Base-by-base conservation (phyloP, 37 sponge, comb jelly and placozoan genomes). In the Oopsacas minuta region DNA sequence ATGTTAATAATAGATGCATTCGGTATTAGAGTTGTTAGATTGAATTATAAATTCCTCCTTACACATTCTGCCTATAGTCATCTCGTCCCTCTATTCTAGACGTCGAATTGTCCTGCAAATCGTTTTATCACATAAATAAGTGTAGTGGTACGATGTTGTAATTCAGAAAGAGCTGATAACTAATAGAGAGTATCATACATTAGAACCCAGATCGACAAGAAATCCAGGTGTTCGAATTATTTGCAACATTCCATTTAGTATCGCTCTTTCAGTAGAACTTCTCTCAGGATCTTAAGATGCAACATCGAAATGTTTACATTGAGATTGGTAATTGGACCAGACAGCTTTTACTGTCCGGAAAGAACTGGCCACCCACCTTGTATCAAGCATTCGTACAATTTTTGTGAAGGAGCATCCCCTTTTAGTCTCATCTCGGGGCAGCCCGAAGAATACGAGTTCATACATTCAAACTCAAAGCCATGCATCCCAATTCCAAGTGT, bases 101-200 rank as follows among this genome's bases (percentile, higher is more conserved):
- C 75, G 20, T 61, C 75, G 7, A 12, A 61, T 3, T 61, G 75
- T 61, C 30, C 75, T 61, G 7, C 22, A 3, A 61, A 61, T 61
- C 75, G 28, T 61, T 61, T 61, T 3, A 61, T 61, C 20, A 61
- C 75, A 61, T 61, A 12, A 25, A 61, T 61, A 32, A 61, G 22
- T 61, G 75, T 32, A 12, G 75, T 61, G 22, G 75, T 34, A 25
- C 30, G 30, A n/a, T 61, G 75, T 61, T 61, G 75, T 25, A 61
- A n/a, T 12, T 61, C 75, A 25, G 75, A 61, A 61, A 61, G 75
- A 12, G 75, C 17, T 61, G 75, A 10, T 20, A 61, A 61, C 22
- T 61, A 25, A n/a, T 61, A 61, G 1, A 61, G 75, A 25, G 75
- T 61, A 61, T 61, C 75, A 61, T 20, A 61, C 75, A 61, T 61